Conservation (phyloP, 2,888 invertebrate species). For the Dysmachus trigonus region DNA sequence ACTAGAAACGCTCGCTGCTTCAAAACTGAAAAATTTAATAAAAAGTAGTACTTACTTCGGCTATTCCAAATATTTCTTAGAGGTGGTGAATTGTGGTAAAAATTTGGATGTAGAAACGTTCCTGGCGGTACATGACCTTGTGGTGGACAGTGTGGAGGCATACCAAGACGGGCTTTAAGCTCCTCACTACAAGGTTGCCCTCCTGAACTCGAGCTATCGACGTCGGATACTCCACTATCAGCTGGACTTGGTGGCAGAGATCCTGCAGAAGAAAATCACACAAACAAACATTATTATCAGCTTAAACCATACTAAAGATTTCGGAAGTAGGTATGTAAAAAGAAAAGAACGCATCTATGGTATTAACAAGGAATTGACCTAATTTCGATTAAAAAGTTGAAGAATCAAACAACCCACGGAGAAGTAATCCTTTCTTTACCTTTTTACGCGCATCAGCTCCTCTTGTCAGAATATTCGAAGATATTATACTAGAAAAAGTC, state of each 20-base stretch:
- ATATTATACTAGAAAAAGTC: conserved; percentile 31
- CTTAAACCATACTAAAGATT: neutral
- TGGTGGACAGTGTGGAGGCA: conserved; percentile 67
- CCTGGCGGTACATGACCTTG: conserved; percentile 60
- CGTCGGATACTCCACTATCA: conserved; percentile 96
- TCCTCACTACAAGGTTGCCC: conserved; percentile 77
- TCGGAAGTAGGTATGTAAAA: neutral
- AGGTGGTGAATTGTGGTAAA: conserved; percentile 71
- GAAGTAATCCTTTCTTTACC: neutral
- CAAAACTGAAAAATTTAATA: neutral
- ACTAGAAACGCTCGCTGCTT: neutral
- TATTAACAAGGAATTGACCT: conserved; percentile 16
- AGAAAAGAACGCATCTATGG: neutral
- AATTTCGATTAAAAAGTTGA: conserved; percentile 3
- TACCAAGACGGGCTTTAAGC: conserved; percentile 86
- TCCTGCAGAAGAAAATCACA: conserved; percentile 68
- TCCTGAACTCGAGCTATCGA: conserved; percentile 90
- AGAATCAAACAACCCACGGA: neutral
- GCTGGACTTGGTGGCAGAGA: conserved; percentile 97
- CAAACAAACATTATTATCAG: conserved; percentile 24
- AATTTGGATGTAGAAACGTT: conserved; percentile 72
- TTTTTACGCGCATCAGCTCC: neutral
- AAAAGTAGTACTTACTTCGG: conserved; percentile 60
- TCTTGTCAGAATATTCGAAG: neutral
- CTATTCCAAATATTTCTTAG: conserved; percentile 64